Base-by-base conservation (phyloP, 2,888 invertebrate genomes). In the Drosophila hawaiiensis region DNA sequence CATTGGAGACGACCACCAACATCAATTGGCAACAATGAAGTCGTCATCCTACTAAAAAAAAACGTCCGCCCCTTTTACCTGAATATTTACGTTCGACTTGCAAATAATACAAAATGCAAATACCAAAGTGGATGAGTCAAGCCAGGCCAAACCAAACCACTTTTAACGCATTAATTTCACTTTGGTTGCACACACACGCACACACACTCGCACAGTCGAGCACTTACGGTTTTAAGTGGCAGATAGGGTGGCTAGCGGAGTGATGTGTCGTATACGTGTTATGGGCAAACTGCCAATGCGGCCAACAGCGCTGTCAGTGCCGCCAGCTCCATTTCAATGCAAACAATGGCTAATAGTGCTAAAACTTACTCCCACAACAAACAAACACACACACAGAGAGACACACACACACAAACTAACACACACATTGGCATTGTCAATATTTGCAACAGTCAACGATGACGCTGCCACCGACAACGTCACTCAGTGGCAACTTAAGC, bases 311-410 rank as follows among this genome's bases (percentile, higher is more conserved):
- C 69, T 69, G 73, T 54, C 71, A 72, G 43, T 59, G 47, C 68
- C 59, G 66, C 65, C 76, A 83, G 83, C 83, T 86, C 82, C 85
- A 82, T 88, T 86, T 88, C 85, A 86, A 83, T 73, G 80, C 85
- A 85, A 85, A 85, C 85, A 85, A 85, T 88, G 56, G 85, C 88
- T 88, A 85, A 85, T 88, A 85, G 85, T 85, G 85, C 88, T 88
- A 85, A 88, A 85, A 85, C 85, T 88, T 85, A 85, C 88, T 85
- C 83, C 89, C 85, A 76, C 88, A 73, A 74, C 55, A 70, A n/a
- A 50, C 76, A 49, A 50, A 56, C 67, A 22, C 19, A 52, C 59
- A 47, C 50, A 9, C 19, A n/a, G 33, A 29, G 29, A 31, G 31
- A 22, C 19, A 52, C 37, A 25, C 59, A 56, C 65, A 53, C 19